A percentile compares a stretch with the other conserved stretches of the same genome.
Evolutionary conservation across 2,113 vertebrate species (phyloP).

Genomic region (Neotoma lepida): DNA sequence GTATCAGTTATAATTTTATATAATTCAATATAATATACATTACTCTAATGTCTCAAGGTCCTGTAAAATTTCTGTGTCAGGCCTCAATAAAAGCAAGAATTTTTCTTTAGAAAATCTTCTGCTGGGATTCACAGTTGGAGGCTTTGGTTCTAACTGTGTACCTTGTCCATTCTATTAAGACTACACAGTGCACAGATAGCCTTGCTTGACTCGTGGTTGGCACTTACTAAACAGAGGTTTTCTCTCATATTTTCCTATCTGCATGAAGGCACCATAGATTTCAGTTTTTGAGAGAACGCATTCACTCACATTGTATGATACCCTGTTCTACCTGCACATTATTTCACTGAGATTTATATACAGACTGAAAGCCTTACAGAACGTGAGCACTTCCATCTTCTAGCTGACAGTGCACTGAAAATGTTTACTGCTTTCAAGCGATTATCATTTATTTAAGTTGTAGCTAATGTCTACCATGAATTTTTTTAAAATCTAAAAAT

Average conservation of each 20-base stretch:
- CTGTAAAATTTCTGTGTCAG: not conserved
- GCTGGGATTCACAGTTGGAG: constrained; percentile 26
- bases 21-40: not conserved
- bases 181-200: constrained; percentile 2
- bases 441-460: constrained; percentile 65
- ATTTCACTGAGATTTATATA: constrained; percentile 78
- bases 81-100: constrained; percentile 12
- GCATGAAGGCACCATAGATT: constrained; percentile 73
- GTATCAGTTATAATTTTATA: not conserved
- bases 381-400: constrained; percentile 74
- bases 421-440: constrained; percentile 57
- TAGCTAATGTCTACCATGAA: constrained; percentile 62
- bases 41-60: not conserved
- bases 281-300: constrained; percentile 69
- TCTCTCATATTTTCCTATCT: constrained; percentile 77
- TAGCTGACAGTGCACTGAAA: constrained; percentile 69
- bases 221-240: constrained; percentile 69
- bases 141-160: not conserved
- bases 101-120: constrained; percentile 60
- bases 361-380: constrained; percentile 71
- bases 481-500: constrained; percentile 76
- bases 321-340: constrained; percentile 64
- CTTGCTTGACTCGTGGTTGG: constrained; percentile 71
- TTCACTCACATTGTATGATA: constrained; percentile 58
- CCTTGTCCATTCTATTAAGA: constrained; percentile 56